Percentiles rank a stretch among this genome's conserved stretches.
Conservation (phyloP, 1,140 invertebrate species). For the Drosophila saltans region DNA sequence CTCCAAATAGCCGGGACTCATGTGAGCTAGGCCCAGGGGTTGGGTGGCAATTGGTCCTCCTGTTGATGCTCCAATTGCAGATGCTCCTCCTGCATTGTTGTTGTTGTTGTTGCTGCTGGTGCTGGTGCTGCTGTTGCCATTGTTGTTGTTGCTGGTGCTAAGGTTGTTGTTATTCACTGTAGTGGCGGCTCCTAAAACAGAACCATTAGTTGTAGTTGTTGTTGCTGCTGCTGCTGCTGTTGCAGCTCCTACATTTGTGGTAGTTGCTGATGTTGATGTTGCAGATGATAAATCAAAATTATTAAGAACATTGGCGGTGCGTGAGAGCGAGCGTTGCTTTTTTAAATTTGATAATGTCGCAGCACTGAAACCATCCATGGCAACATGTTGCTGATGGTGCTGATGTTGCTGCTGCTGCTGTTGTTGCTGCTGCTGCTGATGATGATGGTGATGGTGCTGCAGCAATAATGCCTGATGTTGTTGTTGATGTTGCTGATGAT, state of each 20-base stretch:
- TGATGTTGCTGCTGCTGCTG: slow-evolving; percentile 69
- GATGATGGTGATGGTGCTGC: slow-evolving; percentile 82
- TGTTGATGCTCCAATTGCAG: slow-evolving; percentile 21
- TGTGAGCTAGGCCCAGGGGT: slow-evolving; percentile 57
- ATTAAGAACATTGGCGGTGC: slow-evolving; percentile 85
- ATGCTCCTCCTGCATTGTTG: slow-evolving; percentile 21
- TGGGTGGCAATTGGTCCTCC: slow-evolving; percentile 55
- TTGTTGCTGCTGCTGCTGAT: slow-evolving; percentile 85
- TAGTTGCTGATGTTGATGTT: slow-evolving; percentile 45
- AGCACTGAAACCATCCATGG: slow-evolving; percentile 60
- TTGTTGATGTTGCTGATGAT: slow-evolving; percentile 59
- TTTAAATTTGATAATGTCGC: slow-evolving; percentile 93
- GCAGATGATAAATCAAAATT: slow-evolving; percentile 69
- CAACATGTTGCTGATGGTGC: slow-evolving; percentile 68
- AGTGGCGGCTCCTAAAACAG: slow-evolving; percentile 76
- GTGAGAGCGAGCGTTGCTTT: slow-evolving; percentile 92
- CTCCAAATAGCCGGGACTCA: slow-evolving; percentile 63
- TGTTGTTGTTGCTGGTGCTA: slow-evolving; percentile 66
- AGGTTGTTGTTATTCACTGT: slow-evolving; percentile 56
- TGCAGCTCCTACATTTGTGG: slow-evolving; percentile 40
- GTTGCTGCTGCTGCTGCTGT: slow-evolving; percentile 28
- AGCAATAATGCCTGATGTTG: slow-evolving; percentile 64
- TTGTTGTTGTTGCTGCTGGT: slow-evolving; percentile 15
- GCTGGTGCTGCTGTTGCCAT: slow-evolving; percentile 48
- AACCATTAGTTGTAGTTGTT: slow-evolving; percentile 75